These are phyloP conservation scores for Phalacrocorax pelagicus DNA, from an alignment of 2,113 vertebrate species.

Conservation along the genomic window DNA sequence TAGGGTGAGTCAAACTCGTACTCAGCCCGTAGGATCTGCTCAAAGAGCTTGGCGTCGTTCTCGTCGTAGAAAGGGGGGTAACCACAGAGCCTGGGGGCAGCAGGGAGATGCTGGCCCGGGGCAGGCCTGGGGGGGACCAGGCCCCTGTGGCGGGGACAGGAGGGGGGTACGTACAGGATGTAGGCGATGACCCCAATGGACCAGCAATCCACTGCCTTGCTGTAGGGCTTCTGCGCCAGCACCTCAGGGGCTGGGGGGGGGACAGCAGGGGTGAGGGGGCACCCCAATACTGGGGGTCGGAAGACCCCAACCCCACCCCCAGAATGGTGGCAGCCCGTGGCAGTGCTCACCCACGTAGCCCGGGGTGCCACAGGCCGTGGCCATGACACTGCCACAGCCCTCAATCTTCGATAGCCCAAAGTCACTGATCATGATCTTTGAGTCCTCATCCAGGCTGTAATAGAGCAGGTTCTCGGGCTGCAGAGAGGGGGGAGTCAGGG, in stretches of 20 bases:
- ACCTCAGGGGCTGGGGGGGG: constrained; percentile 87
- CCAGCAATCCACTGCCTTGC: constrained; percentile 99
- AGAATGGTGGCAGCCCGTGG: neutral
- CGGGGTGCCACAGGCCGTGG: constrained; percentile 94
- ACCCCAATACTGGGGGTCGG: neutral
- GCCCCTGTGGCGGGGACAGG: neutral
- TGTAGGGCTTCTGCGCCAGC: constrained; percentile 96
- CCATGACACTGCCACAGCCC: constrained; percentile 90
- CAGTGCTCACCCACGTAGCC: constrained; percentile 88
- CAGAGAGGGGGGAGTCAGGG: neutral
- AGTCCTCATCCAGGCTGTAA: constrained; percentile 95
- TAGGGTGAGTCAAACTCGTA: constrained; percentile 98
- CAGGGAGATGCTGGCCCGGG: accelerated
- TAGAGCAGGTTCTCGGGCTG: constrained; percentile 98
- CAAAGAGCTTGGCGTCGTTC: constrained; percentile 96
- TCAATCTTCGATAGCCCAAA: constrained; percentile 97
- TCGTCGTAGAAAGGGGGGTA: constrained; percentile 98
- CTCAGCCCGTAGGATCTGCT: constrained; percentile 95
- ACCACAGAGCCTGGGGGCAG: constrained; percentile 87
- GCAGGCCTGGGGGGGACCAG: accelerated
- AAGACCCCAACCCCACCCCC: neutral
- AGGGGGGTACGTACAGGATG: constrained; percentile 84
- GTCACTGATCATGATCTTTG: constrained; percentile 99
- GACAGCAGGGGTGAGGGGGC: neutral
- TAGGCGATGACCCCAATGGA: constrained; percentile 98